Evolutionary conservation across 2,113 vertebrate genomes (phyloP), one percentile per base, ranked within the genome.

Genomic region (Aptenodytes forsteri): DNA sequence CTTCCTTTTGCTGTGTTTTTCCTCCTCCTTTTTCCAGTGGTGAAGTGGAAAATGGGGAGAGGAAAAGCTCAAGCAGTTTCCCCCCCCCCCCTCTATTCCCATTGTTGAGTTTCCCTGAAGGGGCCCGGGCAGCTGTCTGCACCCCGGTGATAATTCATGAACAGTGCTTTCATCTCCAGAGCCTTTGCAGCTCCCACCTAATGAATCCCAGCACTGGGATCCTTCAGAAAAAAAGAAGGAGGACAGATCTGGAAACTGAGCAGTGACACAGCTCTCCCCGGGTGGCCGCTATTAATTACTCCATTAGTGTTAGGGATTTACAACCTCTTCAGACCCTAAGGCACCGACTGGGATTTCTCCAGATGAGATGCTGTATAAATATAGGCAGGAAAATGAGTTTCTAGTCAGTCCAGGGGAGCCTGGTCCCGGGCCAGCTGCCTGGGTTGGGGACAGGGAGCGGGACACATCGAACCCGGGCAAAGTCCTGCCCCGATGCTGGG

Each of bases 391-490:
- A 87, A 92, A 72, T 0, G 21, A 75, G 46, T 6, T 26, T 26
- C 11, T 87, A 87, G 27, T 32, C 26, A 4, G 20, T 9, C 10
- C 1, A 0, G 5, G 11, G 23, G 9, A 30, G 47, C 26, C 32
- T 13, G 25, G 13, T 30, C 25, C 77, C 10, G 0, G 4, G 13
- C 11, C 54, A 21, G n/a, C 30, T 42, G 64, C 34, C 16, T 8
- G 32, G 40, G 25, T 1, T 18, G 47, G 22, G 52, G 69, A 36
- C 14, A 25, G 26, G 29, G 40, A 30, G 8, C 0, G 65, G 80
- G 44, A 71, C 30, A 10, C 14, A 4, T 10, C 1, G 1, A 36
- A 27, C 10, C 17, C 1, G 0, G 4, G 27, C 20, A 22, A 52
- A 50, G 12, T 29, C 54, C 59, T 36, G 50, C 27, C 62, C 22